Evolutionary conservation across 1,140 invertebrate species (phyloP), one percentile per base, ranked within the genome.

Genomic region (Caenorhabditis remanei): DNA sequence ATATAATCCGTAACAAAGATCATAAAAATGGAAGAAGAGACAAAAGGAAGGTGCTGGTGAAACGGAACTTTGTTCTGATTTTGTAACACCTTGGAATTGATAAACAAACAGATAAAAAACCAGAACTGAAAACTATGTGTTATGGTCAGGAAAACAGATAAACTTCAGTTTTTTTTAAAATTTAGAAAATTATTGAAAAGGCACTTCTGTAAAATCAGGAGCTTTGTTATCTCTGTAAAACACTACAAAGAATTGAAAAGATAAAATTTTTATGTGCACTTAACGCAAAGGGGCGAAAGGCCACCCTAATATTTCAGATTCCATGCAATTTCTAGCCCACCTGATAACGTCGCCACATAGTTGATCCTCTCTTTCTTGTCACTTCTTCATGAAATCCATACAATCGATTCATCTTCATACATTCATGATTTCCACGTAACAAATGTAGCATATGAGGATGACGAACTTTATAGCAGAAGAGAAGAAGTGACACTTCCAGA

Each of bases 381-480:
- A 89, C n/a, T 14, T 89, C 89, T 14, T 89, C 85, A 67, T 89
- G 88, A 55, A 89, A 89, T 58, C 89, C 89, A 46, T 89, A 89
- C 50, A 88, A n/a, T 11, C 87, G 90, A 93, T 95, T 95, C 89
- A 95, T 95, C 88, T 93, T 94, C 61, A 94, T 94, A 92, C 94
- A 95, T 92, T 95, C 95, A 91, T 95, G 95, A 90, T 95, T 95
- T 46, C 95, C 95, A 88, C 95, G 91, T 55, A 95, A 93, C 14
- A 95, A 91, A 92, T 95, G 95, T 90, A 95, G 94, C 90, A 95
- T 94, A 90, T 95, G 94, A 46, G 94, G 94, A 91, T 95, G 94
- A 88, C 93, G 94, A 56, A 93, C 92, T 85, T 92, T 93, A 87
- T 89, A 89, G 85, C 88, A 89, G 84, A 89, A 84, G 19, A 90